A percentile compares a stretch with the other conserved stretches of the same genome.
phyloP scores from a whole-genome alignment of 2,797 vertebrate species.

The Sitta carolinensis region DNA sequence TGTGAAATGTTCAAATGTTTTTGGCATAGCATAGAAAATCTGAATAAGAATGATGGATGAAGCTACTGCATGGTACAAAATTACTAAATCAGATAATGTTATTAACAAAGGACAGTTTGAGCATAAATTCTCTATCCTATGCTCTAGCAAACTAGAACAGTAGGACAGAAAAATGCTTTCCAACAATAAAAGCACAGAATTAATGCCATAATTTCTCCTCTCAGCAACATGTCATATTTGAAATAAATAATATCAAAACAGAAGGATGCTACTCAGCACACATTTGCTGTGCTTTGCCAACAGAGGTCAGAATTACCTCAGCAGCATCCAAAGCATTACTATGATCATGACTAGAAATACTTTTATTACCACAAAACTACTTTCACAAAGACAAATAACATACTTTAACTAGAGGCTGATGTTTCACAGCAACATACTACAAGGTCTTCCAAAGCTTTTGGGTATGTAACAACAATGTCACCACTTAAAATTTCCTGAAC shows the following conservation, averaged over 20 bases:
- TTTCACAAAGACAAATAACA: neutral
- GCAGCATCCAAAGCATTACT: conserved; percentile 6
- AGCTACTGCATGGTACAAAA: neutral
- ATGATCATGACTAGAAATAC: neutral
- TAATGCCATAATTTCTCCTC: neutral
- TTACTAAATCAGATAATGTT: neutral
- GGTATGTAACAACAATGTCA: neutral
- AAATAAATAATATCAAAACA: conserved; percentile 3
- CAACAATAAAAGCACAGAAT: neutral
- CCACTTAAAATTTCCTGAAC: neutral
- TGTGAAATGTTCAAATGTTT: neutral
- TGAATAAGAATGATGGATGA: neutral
- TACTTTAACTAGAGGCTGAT: neutral
- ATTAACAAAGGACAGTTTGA: neutral
- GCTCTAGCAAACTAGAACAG: neutral
- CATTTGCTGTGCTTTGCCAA: conserved; percentile 51
- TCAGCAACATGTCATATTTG: neutral
- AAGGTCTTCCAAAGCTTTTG: neutral
- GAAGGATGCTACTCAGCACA: neutral
- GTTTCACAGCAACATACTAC: neutral
- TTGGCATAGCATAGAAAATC: neutral
- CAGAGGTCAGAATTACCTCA: conserved; percentile 57
- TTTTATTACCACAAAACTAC: neutral
- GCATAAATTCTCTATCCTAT: neutral
- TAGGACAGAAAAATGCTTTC: neutral